Percentiles rank a stretch among this genome's conserved stretches.
Conservation (phyloP, 2,888 invertebrate species). For the Stegophylla sp. region DNA sequence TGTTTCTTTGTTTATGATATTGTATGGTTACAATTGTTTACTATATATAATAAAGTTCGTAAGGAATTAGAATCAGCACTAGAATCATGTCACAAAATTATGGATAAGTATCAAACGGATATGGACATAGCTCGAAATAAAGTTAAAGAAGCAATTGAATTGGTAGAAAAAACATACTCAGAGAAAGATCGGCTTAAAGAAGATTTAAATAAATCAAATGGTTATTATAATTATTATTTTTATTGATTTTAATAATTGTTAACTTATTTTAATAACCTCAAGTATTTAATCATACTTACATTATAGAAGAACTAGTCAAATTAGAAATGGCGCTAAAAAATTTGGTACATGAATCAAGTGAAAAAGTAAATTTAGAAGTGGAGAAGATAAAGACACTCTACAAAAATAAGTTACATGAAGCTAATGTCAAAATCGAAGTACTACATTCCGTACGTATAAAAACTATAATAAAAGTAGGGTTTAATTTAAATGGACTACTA, state of each 20-base stretch:
- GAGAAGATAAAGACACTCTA: constrained; percentile 14
- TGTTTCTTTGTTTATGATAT: too few species aligned
- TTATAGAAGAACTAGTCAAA: constrained; percentile 10
- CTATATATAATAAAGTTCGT: constrained; percentile 1
- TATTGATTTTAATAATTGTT: not conserved
- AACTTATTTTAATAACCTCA: not conserved
- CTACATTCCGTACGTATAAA: not conserved
- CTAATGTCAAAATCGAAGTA: constrained; percentile 18
- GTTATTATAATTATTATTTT: not conserved
- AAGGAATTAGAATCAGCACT: constrained; percentile 37
- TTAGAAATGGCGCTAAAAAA: constrained; percentile 26
- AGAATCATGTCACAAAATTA: constrained; percentile 14
- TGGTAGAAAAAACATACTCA: constrained; percentile 26
- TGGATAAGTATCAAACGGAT: constrained; percentile 30
- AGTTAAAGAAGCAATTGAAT: constrained; percentile 37
- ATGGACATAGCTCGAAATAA: constrained; percentile 2
- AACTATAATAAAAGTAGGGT: too few species aligned
- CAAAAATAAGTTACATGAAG: constrained; percentile 27
- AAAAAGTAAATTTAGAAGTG: constrained; percentile 24
- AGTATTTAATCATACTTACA: not conserved
- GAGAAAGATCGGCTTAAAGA: constrained; percentile 22
- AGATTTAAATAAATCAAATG: constrained; percentile 21
- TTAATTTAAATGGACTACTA: too few species aligned
- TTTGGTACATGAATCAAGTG: constrained; percentile 21
- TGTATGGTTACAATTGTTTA: too few species aligned